Conservation (phyloP, 2,888 invertebrate genomes). For the Mythimna loreyi region DNA sequence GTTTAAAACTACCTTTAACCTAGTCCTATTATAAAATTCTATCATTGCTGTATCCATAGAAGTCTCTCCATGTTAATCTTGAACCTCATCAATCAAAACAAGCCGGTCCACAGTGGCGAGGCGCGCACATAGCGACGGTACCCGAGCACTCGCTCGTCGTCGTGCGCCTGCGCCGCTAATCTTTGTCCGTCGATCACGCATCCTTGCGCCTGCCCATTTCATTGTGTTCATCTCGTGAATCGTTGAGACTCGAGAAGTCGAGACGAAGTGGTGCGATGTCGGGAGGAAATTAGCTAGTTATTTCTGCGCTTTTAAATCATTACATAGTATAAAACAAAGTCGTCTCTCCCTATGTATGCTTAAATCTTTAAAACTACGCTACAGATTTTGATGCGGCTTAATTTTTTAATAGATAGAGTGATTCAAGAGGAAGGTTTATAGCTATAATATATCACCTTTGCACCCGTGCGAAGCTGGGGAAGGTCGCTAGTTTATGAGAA, state of each 20-base stretch:
- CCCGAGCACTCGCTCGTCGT: constrained; percentile 45
- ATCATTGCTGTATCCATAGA: neutral
- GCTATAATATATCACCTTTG: too few relatives aligned
- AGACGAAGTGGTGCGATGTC: constrained; percentile 29
- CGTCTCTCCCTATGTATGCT: too few relatives aligned
- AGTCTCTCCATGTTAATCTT: constrained; percentile 3
- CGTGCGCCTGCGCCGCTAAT: constrained; percentile 46
- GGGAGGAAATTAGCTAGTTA: constrained; percentile 13
- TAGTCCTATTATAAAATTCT: neutral
- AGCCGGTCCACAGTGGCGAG: constrained; percentile 18
- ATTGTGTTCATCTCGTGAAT: constrained; percentile 33
- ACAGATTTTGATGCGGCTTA: too few relatives aligned
- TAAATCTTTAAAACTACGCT: too few relatives aligned
- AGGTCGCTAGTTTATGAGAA: too few relatives aligned
- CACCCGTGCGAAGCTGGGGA: too few relatives aligned
- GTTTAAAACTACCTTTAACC: neutral
- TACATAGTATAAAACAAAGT: too few relatives aligned
- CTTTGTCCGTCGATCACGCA: constrained; percentile 55
- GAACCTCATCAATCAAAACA: constrained; percentile 42
- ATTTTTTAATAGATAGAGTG: too few relatives aligned
- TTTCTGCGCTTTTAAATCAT: too few relatives aligned
- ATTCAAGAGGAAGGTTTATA: too few relatives aligned
- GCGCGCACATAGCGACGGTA: constrained; percentile 26
- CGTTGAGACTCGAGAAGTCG: constrained; percentile 11
- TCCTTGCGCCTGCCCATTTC: constrained; percentile 53